A percentile compares a stretch with the other conserved stretches of the same genome.
These are phyloP conservation scores for Paralvinella palmiformis DNA, from an alignment of 1,140 invertebrate species.

Conservation along the genomic window DNA sequence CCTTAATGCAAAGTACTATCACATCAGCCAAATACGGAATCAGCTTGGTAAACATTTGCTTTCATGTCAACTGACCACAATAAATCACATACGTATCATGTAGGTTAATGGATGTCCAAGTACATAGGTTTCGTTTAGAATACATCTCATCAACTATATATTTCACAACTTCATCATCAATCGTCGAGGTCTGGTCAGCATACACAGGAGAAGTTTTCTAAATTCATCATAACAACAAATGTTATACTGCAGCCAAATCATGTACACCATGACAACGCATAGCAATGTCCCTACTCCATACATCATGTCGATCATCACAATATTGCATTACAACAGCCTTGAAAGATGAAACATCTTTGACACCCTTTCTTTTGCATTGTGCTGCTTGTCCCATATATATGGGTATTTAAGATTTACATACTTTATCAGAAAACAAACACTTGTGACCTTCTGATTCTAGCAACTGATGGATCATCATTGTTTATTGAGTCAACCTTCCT, in stretches of 20 bases:
- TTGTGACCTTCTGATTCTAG: constrained; percentile 6
- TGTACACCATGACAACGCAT: background rate
- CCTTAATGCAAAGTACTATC: background rate
- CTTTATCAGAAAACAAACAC: background rate
- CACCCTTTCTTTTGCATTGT: background rate
- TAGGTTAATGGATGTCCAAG: no score
- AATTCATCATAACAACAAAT: background rate
- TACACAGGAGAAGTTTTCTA: background rate
- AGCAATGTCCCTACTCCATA: background rate
- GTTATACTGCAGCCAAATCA: constrained; percentile 1
- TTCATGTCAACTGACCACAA: background rate
- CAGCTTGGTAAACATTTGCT: constrained; percentile 1
- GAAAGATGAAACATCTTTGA: constrained; percentile 2
- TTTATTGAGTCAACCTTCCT: background rate
- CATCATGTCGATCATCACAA: background rate
- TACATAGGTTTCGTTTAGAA: no score
- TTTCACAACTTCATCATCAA: no score
- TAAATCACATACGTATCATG: background rate
- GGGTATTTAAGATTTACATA: background rate
- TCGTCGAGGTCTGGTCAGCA: background rate
- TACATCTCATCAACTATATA: no score
- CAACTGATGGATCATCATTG: background rate
- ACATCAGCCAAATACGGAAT: constrained; percentile 2
- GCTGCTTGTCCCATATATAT: background rate
- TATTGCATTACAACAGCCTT: background rate